A percentile compares a stretch with the other conserved stretches of the same genome.
Evolutionary conservation across 2,113 vertebrate genomes (phyloP).

Genomic region (Poicephalus gulielmi): DNA sequence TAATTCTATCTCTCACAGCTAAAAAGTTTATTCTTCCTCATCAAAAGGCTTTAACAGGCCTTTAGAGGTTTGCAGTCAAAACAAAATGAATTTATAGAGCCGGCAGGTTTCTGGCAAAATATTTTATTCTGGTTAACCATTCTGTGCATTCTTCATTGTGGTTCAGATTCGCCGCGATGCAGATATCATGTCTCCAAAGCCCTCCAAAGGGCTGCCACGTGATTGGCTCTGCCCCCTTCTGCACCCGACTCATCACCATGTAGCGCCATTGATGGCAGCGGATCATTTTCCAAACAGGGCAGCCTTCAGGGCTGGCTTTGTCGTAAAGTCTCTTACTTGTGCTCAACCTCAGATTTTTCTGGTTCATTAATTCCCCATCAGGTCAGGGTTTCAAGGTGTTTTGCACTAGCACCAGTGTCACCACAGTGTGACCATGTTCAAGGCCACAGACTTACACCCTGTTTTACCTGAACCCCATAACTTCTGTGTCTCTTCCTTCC

Average conservation of each 20-base stretch:
- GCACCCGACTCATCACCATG: accelerated
- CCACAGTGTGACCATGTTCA: background rate
- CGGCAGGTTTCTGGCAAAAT: background rate
- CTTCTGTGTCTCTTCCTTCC: background rate
- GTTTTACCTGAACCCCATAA: background rate
- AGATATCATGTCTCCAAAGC: background rate
- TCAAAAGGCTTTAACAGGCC: background rate
- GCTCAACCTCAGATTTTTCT: background rate
- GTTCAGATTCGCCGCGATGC: background rate
- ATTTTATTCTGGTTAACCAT: background rate
- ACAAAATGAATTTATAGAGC: background rate
- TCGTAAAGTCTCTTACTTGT: background rate
- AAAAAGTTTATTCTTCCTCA: background rate
- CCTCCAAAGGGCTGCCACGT: background rate
- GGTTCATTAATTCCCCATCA: background rate
- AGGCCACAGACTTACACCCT: background rate
- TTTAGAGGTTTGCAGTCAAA: background rate
- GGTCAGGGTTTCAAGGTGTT: background rate
- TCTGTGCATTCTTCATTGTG: background rate
- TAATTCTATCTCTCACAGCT: background rate
- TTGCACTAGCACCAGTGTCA: background rate
- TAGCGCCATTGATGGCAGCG: accelerated
- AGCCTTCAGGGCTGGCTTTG: background rate
- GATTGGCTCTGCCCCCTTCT: background rate
- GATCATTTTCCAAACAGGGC: background rate